These are phyloP conservation scores for Melolontha melolontha DNA, from an alignment of 2,888 invertebrate species.

Conservation along the genomic window DNA sequence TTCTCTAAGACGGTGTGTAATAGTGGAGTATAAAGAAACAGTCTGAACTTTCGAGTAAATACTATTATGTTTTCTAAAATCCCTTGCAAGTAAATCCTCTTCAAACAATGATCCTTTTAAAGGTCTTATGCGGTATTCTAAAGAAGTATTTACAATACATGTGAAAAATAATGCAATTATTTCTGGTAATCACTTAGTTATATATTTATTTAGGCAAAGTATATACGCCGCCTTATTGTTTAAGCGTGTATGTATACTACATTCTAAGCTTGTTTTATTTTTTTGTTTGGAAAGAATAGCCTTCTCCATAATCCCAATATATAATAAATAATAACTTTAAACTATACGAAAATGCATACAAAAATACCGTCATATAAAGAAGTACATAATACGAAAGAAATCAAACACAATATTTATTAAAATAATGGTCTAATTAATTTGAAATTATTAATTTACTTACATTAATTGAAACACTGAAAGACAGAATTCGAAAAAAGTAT, in stretches of 20 bases:
- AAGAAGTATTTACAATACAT: conserved; percentile 11
- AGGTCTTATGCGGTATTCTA: conserved; percentile 15
- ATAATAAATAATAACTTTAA: no score
- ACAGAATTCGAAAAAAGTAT: no score
- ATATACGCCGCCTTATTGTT: neutral
- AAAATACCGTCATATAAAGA: no score
- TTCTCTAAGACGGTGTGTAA: neutral
- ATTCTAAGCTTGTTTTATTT: neutral
- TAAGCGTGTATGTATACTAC: neutral
- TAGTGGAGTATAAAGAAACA: neutral
- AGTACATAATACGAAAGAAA: no score
- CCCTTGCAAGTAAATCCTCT: conserved; percentile 11
- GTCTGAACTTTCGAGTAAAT: conserved; percentile 4
- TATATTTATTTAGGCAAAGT: neutral
- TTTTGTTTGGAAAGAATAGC: neutral
- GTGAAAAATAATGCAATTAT: conserved; percentile 40
- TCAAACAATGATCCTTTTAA: conserved; percentile 27
- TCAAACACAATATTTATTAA: no score
- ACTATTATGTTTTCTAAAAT: conserved; percentile 24
- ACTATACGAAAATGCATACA: no score
- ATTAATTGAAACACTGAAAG: no score
- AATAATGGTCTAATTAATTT: no score
- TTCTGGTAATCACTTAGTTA: conserved; percentile 38
- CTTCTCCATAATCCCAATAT: neutral
- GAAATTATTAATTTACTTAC: no score